A percentile compares a stretch with the other conserved stretches of the same genome.
Evolutionary conservation across 2,113 vertebrate genomes (phyloP).

Genomic region (Oncorhynchus gorbuscha): DNA sequence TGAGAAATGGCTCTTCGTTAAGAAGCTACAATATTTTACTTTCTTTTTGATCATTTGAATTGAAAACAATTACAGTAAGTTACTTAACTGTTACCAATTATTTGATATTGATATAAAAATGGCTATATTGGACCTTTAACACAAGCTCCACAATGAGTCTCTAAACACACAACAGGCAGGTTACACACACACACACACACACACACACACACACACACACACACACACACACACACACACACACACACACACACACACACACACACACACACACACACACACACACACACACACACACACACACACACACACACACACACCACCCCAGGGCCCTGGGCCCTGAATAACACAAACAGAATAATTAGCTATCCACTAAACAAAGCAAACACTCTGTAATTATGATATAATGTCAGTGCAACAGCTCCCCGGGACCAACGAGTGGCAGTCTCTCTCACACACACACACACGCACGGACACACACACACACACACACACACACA

Average conservation of each 20-base stretch:
- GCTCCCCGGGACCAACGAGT: slow-evolving; percentile 64
- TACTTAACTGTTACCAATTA: no score
- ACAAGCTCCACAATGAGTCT: slow-evolving; percentile 69
- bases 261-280: slow-evolving; percentile 11
- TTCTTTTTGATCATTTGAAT: no score
- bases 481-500: slow-evolving; percentile 8
- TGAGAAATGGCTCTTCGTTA: no score
- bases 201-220: slow-evolving; percentile 12
- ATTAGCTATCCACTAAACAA: slow-evolving; percentile 79
- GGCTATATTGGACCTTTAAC: slow-evolving; percentile 26
- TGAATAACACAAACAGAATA: slow-evolving; percentile 76
- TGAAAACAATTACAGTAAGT: no score
- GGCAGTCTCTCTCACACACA: slow-evolving; percentile 13
- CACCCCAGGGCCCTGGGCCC: slow-evolving; percentile 67
- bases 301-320: slow-evolving; percentile 37
- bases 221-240: slow-evolving; percentile 8
- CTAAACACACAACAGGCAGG: slow-evolving; percentile 41
- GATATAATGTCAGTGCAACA: slow-evolving; percentile 70
- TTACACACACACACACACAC: slow-evolving; percentile 5
- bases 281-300: background rate
- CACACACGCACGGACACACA: slow-evolving; percentile 6
- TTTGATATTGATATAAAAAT: no score
- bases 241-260: slow-evolving; percentile 5
- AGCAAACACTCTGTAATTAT: slow-evolving; percentile 79
- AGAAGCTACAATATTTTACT: no score